Evolutionary conservation across 2,888 invertebrate species (phyloP).

Genomic region (Diloba caeruleocephala): DNA sequence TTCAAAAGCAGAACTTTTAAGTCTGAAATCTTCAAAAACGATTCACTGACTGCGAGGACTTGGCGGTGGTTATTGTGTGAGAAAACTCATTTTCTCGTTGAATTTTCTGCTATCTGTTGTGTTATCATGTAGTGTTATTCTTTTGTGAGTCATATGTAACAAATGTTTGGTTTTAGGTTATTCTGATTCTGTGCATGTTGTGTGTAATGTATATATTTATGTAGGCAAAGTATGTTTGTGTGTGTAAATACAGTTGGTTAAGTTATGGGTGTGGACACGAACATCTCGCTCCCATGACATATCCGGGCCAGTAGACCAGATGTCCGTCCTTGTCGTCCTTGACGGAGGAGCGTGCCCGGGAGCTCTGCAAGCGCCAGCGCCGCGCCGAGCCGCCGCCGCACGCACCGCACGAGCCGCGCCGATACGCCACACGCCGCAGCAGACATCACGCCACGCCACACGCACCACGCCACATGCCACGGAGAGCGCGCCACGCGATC

Average conservation of each 20-base stretch:
- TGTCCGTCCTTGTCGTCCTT: slow-evolving; percentile 99
- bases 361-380: slow-evolving; percentile 91
- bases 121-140: slow-evolving; percentile 42
- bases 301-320: slow-evolving; percentile 99
- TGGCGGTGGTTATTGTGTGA: slow-evolving; percentile 46
- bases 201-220: slow-evolving; percentile 41
- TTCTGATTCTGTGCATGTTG: slow-evolving; percentile 39
- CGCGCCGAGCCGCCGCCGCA: slow-evolving; percentile 58
- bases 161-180: slow-evolving; percentile 36
- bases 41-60: slow-evolving; percentile 57
- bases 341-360: slow-evolving; percentile 96
- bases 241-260: slow-evolving; percentile 67
- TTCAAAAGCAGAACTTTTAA: slow-evolving; percentile 49
- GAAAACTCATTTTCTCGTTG: slow-evolving; percentile 44
- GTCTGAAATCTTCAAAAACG: slow-evolving; percentile 60
- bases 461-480: slow-evolving; percentile 74
- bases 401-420: slow-evolving; percentile 46
- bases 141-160: slow-evolving; percentile 45
- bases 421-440: slow-evolving; percentile 39
- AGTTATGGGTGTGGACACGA: slow-evolving; percentile 94
- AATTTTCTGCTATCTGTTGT: slow-evolving; percentile 45
- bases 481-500: slow-evolving; percentile 86
- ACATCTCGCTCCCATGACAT: slow-evolving; percentile 99
- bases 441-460: slow-evolving; percentile 62
- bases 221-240: slow-evolving; percentile 36